A percentile compares a stretch with the other conserved stretches of the same genome.
phyloP scores from a whole-genome alignment of 2,113 vertebrate genomes.

The Microtus richardsoni region DNA sequence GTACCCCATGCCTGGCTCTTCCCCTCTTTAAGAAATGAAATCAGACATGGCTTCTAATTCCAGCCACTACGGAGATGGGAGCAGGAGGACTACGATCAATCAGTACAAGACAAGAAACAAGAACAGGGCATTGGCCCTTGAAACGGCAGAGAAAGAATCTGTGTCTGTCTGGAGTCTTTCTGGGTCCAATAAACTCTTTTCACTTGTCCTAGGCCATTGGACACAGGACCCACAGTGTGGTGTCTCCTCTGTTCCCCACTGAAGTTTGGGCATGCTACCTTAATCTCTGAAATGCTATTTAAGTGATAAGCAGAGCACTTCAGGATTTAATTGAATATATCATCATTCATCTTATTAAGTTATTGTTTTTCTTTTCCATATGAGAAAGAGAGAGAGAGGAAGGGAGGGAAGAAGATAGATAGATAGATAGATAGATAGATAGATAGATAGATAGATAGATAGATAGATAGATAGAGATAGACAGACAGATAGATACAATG shows the following conservation, averaged over 20 bases:
- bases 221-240: background rate
- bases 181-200: background rate
- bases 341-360: background rate
- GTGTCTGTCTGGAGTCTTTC: background rate
- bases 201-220: background rate
- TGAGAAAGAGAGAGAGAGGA: background rate
- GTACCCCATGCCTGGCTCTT: background rate
- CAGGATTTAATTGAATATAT: background rate
- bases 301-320: background rate
- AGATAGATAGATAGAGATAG: background rate
- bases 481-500: background rate
- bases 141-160: background rate
- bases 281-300: background rate
- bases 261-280: background rate
- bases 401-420: background rate
- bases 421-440: background rate
- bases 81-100: background rate
- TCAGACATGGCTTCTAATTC: background rate
- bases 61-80: background rate
- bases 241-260: background rate
- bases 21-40: background rate
- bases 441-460: background rate
- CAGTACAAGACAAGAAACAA: background rate
- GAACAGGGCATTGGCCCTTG: background rate
- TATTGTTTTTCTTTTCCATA: background rate